A percentile compares a stretch with the other conserved stretches of the same genome.
phyloP scores from a whole-genome alignment of 1,140 invertebrate species.

The Phortica variegata region DNA sequence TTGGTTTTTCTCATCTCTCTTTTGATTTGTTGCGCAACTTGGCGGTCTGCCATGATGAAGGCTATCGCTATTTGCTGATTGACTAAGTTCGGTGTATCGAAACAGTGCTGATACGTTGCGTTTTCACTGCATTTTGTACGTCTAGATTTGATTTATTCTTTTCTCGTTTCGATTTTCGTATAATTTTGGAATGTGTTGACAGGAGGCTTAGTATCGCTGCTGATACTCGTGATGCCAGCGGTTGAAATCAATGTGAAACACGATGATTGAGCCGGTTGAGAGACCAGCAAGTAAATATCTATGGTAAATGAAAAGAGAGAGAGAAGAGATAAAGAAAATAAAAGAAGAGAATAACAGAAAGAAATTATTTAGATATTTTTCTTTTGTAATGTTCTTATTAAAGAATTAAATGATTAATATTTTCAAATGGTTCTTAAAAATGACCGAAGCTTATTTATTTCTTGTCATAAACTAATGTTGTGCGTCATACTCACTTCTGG shows the following conservation, averaged over 20 bases:
- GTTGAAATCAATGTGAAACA: slow-evolving; percentile 99
- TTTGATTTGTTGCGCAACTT: too few species aligned
- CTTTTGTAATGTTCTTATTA: too few species aligned
- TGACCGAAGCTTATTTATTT: neutral
- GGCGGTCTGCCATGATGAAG: too few species aligned
- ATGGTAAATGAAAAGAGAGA: slow-evolving; percentile 45
- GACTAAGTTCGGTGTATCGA: too few species aligned
- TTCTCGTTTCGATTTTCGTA: slow-evolving; percentile 3
- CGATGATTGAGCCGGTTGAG: slow-evolving; percentile 94
- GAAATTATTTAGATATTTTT: neutral
- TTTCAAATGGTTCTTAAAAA: neutral
- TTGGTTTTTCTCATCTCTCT: too few species aligned
- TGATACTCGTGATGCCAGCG: slow-evolving; percentile 99
- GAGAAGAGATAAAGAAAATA: slow-evolving; percentile 1
- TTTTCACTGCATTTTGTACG: too few species aligned
- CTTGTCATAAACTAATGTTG: neutral
- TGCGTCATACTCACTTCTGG: slow-evolving; percentile 92
- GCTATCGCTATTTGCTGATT: too few species aligned
- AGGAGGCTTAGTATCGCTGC: slow-evolving; percentile 73
- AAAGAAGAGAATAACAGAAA: neutral
- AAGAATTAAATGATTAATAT: too few species aligned
- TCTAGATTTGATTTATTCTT: neutral
- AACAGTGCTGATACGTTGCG: too few species aligned
- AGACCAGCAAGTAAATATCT: slow-evolving; percentile 96
- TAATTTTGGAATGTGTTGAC: slow-evolving; percentile 5